phyloP scores from a whole-genome alignment of 2,113 vertebrate species.

The Scytalopus superciliaris region DNA sequence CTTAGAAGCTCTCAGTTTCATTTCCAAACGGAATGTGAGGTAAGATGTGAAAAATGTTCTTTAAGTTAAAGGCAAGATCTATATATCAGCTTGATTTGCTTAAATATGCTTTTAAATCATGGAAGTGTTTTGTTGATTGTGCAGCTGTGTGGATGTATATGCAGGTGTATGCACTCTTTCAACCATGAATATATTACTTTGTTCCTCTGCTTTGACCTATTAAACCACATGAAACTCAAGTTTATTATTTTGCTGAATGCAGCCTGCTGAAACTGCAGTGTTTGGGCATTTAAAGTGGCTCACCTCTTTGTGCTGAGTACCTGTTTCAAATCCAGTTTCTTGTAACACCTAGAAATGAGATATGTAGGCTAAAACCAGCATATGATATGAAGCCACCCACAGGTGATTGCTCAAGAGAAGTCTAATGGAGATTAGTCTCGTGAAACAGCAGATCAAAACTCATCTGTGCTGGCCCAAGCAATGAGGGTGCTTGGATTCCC shows the following conservation, averaged over 20 bases:
- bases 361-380: background rate
- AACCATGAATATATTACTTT: slow-evolving; percentile 12
- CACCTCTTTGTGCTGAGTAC: background rate
- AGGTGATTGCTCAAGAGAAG: background rate
- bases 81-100: background rate
- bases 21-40: background rate
- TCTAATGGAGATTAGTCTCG: background rate
- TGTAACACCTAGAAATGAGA: background rate
- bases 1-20: background rate
- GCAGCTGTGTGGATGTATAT: slow-evolving; percentile 27
- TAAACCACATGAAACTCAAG: slow-evolving; percentile 20
- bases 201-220: slow-evolving; percentile 8
- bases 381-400: background rate
- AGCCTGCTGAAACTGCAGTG: slow-evolving; percentile 15
- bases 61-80: background rate
- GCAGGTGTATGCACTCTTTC: slow-evolving; percentile 5
- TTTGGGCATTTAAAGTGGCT: background rate
- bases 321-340: slow-evolving; percentile 3
- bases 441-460: background rate
- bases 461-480: background rate
- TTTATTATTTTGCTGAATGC: background rate
- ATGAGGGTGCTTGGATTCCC: background rate
- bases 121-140: background rate
- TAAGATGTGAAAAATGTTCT: background rate
- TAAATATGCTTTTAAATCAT: background rate